These are phyloP conservation scores for Margaritifera margaritifera DNA, from an alignment of 2,888 invertebrate genomes.

Conservation along the genomic window DNA sequence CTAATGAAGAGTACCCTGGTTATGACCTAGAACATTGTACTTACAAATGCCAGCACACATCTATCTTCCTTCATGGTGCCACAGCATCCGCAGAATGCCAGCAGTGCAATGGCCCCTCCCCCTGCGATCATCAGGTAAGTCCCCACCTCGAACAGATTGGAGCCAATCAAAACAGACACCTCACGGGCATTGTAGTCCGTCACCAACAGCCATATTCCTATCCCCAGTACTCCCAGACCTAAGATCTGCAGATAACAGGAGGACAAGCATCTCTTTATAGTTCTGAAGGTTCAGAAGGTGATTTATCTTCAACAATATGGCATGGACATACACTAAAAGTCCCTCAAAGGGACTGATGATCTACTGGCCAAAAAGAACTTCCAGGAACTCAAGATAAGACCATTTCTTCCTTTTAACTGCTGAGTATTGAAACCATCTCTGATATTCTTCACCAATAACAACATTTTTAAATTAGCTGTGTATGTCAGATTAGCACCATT, in stretches of 20 bases:
- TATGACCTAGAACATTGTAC: slow-evolving; percentile 26
- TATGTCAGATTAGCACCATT: too few relatives aligned
- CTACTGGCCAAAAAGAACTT: too few relatives aligned
- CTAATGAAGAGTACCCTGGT: neutral
- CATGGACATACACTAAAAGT: too few relatives aligned
- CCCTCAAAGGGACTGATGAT: too few relatives aligned
- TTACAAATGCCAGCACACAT: slow-evolving; percentile 67
- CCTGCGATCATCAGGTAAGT: slow-evolving; percentile 64
- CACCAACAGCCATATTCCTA: slow-evolving; percentile 64
- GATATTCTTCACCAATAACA: too few relatives aligned
- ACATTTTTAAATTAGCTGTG: too few relatives aligned
- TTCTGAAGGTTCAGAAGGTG: too few relatives aligned
- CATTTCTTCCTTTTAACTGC: too few relatives aligned
- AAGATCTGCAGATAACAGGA: slow-evolving; percentile 50
- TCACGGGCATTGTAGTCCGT: slow-evolving; percentile 66
- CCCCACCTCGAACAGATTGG: slow-evolving; percentile 62
- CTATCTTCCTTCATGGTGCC: slow-evolving; percentile 66
- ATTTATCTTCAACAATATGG: too few relatives aligned
- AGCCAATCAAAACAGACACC: slow-evolving; percentile 61
- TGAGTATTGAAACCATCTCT: too few relatives aligned
- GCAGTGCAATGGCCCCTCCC: slow-evolving; percentile 62
- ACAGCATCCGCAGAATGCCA: slow-evolving; percentile 68
- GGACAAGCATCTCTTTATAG: neutral
- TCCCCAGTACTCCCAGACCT: slow-evolving; percentile 59
- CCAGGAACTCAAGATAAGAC: too few relatives aligned